These are phyloP conservation scores for Porites lobata DNA, from an alignment of 92 coral and sea anemone genomes.

Conservation along the genomic window DNA sequence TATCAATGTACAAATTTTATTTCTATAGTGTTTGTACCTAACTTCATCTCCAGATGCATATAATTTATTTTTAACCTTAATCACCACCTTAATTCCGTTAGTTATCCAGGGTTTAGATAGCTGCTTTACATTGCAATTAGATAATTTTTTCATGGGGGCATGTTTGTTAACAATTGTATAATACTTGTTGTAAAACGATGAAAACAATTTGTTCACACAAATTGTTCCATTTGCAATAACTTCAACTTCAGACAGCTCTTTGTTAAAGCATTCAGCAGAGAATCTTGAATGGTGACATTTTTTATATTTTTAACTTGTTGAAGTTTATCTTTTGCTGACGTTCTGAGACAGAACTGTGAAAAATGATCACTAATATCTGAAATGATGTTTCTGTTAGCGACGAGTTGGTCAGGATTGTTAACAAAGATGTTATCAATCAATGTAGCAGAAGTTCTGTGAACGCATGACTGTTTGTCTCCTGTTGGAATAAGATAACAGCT, in stretches of 20 bases:
- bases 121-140: constrained; percentile 34
- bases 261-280: not conserved
- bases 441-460: constrained; percentile 58
- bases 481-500: constrained; percentile 69
- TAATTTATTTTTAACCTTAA: constrained; percentile 34
- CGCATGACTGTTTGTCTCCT: constrained; percentile 71
- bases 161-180: not conserved
- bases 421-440: constrained; percentile 50
- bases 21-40: constrained; percentile 26
- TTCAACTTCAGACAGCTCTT: not conserved
- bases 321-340: not conserved
- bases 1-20: constrained; percentile 25
- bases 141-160: constrained; percentile 9
- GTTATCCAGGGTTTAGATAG: constrained; percentile 53
- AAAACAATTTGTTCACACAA: not conserved
- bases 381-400: too few relatives aligned
- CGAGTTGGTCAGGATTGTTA: not conserved
- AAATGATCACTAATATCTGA: not conserved
- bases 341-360: not conserved
- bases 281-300: not conserved
- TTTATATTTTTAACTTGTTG: not conserved
- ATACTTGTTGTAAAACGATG: constrained; percentile 30
- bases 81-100: constrained; percentile 40
- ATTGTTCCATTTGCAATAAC: not conserved
- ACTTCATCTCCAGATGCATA: constrained; percentile 36